Conservation (phyloP, 1,140 invertebrate genomes). For the Aphaenogaster floridana region DNA sequence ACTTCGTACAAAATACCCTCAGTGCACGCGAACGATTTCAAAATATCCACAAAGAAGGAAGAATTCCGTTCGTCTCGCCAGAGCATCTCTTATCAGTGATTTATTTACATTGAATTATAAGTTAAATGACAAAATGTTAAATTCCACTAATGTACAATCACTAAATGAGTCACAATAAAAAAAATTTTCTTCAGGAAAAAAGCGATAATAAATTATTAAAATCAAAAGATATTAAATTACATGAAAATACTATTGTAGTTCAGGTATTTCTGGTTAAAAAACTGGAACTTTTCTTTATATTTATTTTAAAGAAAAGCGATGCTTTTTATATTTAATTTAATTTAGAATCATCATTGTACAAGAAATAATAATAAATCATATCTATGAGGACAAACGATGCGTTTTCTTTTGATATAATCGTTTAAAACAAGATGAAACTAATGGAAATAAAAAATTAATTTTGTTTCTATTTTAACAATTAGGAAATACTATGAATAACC, state of each 20-base stretch:
- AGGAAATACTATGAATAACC: background rate
- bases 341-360: background rate
- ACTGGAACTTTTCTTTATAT: background rate
- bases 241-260: background rate
- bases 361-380: slow-evolving; percentile 11
- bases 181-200: background rate
- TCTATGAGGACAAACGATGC: background rate
- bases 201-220: background rate
- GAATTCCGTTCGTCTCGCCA: slow-evolving; percentile 56
- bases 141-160: background rate
- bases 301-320: background rate
- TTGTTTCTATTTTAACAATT: background rate
- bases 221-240: background rate
- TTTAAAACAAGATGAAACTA: background rate
- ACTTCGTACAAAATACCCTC: slow-evolving; percentile 39
- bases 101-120: slow-evolving; percentile 28
- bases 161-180: background rate
- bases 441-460: background rate
- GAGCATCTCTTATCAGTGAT: slow-evolving; percentile 36
- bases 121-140: background rate
- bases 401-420: background rate
- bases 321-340: background rate
- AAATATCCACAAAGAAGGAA: slow-evolving; percentile 68
- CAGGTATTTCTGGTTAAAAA: background rate
- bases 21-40: slow-evolving; percentile 61